Evolutionary conservation across 2,113 vertebrate species (phyloP).

Genomic region (Acanthochromis polyacanthus): DNA sequence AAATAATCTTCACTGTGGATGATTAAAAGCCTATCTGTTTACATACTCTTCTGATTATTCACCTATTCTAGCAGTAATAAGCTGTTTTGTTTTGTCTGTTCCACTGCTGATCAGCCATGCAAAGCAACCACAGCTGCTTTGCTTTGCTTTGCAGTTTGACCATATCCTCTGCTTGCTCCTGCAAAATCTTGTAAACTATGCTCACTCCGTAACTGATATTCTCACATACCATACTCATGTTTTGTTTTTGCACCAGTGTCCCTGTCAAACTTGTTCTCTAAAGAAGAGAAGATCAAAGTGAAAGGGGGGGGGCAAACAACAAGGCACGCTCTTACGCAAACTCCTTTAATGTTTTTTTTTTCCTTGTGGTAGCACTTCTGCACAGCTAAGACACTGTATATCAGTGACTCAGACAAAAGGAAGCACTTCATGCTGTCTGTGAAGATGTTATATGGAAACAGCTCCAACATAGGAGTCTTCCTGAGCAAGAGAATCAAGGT

Average conservation of each 20-base stretch:
- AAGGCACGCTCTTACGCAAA: neutral
- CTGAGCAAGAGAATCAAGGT: slow-evolving; percentile 98
- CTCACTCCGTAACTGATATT: slow-evolving; percentile 3
- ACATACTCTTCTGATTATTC: neutral
- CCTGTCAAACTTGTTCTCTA: neutral
- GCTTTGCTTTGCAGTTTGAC: slow-evolving; percentile 24
- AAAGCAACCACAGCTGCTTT: slow-evolving; percentile 22
- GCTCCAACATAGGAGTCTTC: slow-evolving; percentile 96
- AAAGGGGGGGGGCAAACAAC: slow-evolving; percentile 13
- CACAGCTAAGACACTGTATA: slow-evolving; percentile 97
- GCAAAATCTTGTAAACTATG: neutral
- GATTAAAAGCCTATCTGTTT: neutral
- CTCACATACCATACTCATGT: neutral
- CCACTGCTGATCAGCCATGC: neutral
- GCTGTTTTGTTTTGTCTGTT: neutral
- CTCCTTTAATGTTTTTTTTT: slow-evolving; percentile 20
- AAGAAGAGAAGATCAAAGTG: slow-evolving; percentile 1
- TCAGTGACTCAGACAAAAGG: slow-evolving; percentile 97
- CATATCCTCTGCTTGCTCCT: neutral
- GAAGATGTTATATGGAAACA: slow-evolving; percentile 98
- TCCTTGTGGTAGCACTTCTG: slow-evolving; percentile 91
- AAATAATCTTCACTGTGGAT: too few relatives aligned
- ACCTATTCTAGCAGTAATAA: neutral
- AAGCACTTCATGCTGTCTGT: slow-evolving; percentile 99
- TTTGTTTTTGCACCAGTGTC: neutral